Evolutionary conservation across 2,113 vertebrate species (phyloP).

Genomic region (Fregata magnificens): DNA sequence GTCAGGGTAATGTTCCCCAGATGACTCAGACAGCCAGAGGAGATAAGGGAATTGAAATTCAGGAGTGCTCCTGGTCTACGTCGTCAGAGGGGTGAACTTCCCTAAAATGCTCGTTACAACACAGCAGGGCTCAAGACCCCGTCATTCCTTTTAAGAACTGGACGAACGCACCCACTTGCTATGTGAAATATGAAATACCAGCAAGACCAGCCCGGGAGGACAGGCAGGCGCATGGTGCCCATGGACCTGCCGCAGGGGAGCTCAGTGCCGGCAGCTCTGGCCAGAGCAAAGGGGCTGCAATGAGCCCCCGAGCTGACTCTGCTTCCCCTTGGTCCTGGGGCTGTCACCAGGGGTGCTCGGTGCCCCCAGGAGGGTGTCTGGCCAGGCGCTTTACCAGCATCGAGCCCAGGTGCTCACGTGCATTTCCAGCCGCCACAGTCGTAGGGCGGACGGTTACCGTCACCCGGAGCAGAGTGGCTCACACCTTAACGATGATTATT

Average conservation of each 20-base stretch:
- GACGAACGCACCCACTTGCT: not conserved
- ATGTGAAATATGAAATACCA: rapidly evolving
- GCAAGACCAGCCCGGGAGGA: not conserved
- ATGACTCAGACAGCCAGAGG: not conserved
- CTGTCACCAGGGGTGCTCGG: rapidly evolving
- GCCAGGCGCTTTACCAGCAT: rapidly evolving
- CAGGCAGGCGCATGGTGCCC: not conserved
- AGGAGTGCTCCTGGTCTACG: not conserved
- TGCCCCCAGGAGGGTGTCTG: too few species aligned
- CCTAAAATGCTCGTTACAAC: rapidly evolving
- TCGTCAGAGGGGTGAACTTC: not conserved
- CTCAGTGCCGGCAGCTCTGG: rapidly evolving
- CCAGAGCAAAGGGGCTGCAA: not conserved
- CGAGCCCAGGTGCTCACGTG: rapidly evolving
- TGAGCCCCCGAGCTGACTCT: not conserved
- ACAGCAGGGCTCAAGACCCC: not conserved
- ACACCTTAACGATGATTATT: not conserved
- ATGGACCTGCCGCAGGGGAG: not conserved
- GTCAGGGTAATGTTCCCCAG: not conserved
- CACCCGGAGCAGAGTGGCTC: not conserved
- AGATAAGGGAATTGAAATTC: not conserved
- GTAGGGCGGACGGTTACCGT: rapidly evolving
- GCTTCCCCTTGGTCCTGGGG: not conserved
- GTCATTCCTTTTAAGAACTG: rapidly evolving
- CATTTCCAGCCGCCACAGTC: not conserved